These are phyloP conservation scores for Myathropa florea DNA, from an alignment of 2,888 invertebrate species.

Conservation along the genomic window DNA sequence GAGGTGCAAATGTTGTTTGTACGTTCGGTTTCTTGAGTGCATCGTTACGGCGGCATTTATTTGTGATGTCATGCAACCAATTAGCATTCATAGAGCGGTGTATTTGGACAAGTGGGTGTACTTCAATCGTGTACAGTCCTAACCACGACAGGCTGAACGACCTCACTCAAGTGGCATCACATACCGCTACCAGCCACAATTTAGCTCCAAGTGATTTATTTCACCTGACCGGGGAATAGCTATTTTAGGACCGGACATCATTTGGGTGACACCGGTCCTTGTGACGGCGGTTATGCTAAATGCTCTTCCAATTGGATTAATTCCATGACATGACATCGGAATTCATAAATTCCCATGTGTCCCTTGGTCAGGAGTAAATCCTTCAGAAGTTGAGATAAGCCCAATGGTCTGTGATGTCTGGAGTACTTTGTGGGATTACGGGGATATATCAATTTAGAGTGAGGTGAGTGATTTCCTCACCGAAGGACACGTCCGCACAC, in stretches of 20 bases:
- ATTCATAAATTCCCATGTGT: conserved; percentile 22
- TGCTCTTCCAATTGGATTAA: background rate
- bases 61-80: no score
- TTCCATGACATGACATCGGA: background rate
- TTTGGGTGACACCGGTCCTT: background rate
- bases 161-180: background rate
- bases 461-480: background rate
- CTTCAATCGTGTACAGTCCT: no score
- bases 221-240: background rate
- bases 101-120: background rate
- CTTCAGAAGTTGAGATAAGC: background rate
- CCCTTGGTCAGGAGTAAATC: background rate
- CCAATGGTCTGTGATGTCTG: background rate
- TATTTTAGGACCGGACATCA: no score
- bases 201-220: conserved; percentile 6
- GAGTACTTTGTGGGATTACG: background rate
- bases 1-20: background rate
- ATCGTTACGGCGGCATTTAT: no score
- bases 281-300: background rate
- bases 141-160: background rate
- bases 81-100: background rate
- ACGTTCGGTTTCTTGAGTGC: background rate
- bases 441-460: background rate
- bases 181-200: background rate
- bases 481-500: background rate